Conservation (phyloP, 1,140 invertebrate species). For the Coelopa frigida region DNA sequence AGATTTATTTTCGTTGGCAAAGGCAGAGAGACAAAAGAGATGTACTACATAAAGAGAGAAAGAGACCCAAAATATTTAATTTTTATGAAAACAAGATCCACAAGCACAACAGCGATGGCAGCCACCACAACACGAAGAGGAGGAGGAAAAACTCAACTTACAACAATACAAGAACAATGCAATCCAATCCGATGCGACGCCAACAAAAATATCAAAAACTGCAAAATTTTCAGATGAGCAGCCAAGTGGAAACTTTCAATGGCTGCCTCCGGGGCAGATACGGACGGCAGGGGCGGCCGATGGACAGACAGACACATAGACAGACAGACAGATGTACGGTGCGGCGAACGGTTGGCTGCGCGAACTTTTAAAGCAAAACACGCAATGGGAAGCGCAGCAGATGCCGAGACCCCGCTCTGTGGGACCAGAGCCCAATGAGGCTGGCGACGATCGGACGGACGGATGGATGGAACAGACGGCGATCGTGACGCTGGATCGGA, state of each 20-base stretch:
- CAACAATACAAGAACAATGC: constrained; percentile 8
- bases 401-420: neutral
- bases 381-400: constrained; percentile 27
- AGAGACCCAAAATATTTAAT: constrained; percentile 1
- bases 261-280: constrained; percentile 24
- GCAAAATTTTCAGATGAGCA: constrained; percentile 45
- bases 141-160: too few relatives aligned
- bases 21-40: constrained; percentile 7
- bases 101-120: neutral
- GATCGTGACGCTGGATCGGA: too few relatives aligned
- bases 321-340: constrained; percentile 2
- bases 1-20: too few relatives aligned
- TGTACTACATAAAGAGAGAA: constrained; percentile 4
- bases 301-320: neutral
- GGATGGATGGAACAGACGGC: neutral
- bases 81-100: neutral
- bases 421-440: neutral
- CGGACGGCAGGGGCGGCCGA: constrained; percentile 1
- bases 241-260: constrained; percentile 43
- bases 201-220: too few relatives aligned
- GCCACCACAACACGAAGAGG: too few relatives aligned
- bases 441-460: neutral
- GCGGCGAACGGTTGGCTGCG: neutral
- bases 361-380: constrained; percentile 12
- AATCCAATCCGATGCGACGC: neutral